phyloP scores from a whole-genome alignment of 2,797 vertebrate species.

The Lepilemur septentrionalis region DNA sequence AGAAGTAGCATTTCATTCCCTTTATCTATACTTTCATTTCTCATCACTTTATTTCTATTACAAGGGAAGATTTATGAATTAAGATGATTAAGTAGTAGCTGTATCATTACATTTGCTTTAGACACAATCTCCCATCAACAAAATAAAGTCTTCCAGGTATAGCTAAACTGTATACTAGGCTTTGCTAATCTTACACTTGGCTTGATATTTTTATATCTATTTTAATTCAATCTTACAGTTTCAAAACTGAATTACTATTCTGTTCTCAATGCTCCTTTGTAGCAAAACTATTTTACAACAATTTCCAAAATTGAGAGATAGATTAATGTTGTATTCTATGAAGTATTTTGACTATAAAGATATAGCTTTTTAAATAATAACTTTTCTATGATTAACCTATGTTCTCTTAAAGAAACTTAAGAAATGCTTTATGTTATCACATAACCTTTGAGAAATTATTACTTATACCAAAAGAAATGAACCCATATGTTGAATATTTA shows the following conservation, averaged over 20 bases:
- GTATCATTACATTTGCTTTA: background rate
- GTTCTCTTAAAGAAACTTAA: background rate
- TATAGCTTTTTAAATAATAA: background rate
- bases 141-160: conserved; percentile 64
- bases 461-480: background rate
- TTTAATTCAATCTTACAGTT: conserved; percentile 74
- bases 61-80: conserved; percentile 58
- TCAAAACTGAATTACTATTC: conserved; percentile 71
- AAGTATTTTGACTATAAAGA: background rate
- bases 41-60: conserved; percentile 30
- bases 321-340: conserved; percentile 29
- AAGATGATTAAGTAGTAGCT: conserved; percentile 60
- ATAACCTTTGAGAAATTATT: background rate
- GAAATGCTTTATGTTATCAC: background rate
- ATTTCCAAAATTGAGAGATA: conserved; percentile 62
- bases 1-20: background rate
- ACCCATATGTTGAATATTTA: background rate
- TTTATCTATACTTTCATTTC: background rate
- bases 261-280: conserved; percentile 61
- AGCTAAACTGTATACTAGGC: conserved; percentile 28
- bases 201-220: conserved; percentile 32
- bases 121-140: conserved; percentile 43
- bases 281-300: conserved; percentile 66
- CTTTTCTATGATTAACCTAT: background rate
- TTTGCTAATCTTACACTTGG: conserved; percentile 63